A percentile compares a stretch with the other conserved stretches of the same genome.
phyloP scores from a whole-genome alignment of 2,113 vertebrate genomes.

The Oreotragus oreotragus region DNA sequence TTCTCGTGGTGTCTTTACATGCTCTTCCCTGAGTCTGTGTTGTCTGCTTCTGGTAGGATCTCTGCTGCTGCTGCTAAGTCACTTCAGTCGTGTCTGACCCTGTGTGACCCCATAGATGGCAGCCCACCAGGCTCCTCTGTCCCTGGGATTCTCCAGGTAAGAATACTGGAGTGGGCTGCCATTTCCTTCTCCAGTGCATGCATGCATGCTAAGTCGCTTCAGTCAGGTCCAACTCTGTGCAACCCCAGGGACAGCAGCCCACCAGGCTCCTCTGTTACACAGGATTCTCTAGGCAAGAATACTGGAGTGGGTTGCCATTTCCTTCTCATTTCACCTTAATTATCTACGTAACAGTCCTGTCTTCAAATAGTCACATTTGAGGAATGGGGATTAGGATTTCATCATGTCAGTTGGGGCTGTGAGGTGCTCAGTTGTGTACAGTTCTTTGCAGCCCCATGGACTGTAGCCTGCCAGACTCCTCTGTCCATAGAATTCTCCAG shows the following conservation, averaged over 20 bases:
- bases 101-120: neutral
- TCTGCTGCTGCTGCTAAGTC: neutral
- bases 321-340: neutral
- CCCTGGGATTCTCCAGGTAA: neutral
- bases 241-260: too few species aligned
- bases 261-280: too few species aligned
- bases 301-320: neutral
- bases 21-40: neutral
- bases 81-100: rapidly evolving
- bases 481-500: neutral
- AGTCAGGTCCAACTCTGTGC: too few species aligned
- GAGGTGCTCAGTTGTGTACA: rapidly evolving
- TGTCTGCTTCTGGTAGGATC: neutral
- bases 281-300: too few species aligned
- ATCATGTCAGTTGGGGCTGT: neutral
- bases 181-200: neutral
- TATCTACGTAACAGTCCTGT: neutral
- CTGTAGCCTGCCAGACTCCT: neutral
- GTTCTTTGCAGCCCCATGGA: neutral
- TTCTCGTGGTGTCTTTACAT: neutral
- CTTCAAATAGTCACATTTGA: neutral
- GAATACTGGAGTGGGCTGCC: neutral
- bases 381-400: neutral
- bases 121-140: neutral
- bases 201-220: too few species aligned